These are phyloP conservation scores for Oasisia sp. DNA, from an alignment of 2,888 invertebrate genomes.

Conservation along the genomic window DNA sequence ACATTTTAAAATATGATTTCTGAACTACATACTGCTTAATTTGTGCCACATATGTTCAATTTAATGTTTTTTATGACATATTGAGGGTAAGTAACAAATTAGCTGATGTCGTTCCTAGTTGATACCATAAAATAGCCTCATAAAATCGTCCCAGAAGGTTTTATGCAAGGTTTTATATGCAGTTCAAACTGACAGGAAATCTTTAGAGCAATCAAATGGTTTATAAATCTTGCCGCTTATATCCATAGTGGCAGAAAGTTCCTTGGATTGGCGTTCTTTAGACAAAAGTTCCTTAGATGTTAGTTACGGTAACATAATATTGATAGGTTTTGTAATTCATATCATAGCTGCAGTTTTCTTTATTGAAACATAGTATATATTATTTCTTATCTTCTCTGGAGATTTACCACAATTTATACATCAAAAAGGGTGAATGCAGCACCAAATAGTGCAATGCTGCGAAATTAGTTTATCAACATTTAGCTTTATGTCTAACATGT, in stretches of 20 bases:
- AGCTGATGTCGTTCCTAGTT: background rate
- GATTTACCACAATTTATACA: background rate
- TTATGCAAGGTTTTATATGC: background rate
- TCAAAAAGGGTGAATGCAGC: background rate
- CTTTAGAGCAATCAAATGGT: background rate
- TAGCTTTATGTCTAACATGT: background rate
- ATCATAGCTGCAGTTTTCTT: background rate
- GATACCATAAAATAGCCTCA: background rate
- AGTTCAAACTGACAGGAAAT: background rate
- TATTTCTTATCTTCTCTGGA: background rate
- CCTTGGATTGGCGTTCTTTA: background rate
- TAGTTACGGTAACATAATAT: background rate
- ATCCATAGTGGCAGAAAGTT: background rate
- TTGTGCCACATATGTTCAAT: no score
- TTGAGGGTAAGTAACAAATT: background rate
- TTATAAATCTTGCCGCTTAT: background rate
- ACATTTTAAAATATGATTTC: no score
- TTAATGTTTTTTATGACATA: no score
- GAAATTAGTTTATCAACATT: background rate
- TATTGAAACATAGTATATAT: background rate
- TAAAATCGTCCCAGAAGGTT: background rate
- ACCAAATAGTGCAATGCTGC: background rate
- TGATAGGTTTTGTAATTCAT: background rate
- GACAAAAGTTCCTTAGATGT: slow-evolving; percentile 11
- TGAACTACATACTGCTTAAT: no score